Conservation (phyloP, 2,888 invertebrate genomes). For the Adineta ricciae region DNA sequence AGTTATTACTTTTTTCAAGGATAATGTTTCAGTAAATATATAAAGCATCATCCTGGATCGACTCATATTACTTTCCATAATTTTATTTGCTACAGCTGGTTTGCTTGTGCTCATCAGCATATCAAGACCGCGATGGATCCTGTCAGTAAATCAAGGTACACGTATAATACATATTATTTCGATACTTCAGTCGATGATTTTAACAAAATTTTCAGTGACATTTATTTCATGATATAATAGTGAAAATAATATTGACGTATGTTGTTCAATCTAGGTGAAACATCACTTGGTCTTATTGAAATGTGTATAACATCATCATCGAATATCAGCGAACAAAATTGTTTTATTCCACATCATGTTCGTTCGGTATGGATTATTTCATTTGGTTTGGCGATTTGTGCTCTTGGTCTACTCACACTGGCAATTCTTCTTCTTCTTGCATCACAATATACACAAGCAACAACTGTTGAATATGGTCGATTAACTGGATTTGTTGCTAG, state of each 20-base stretch:
- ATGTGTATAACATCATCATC: neutral
- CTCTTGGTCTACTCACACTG: neutral
- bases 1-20: too few species aligned
- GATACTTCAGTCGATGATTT: too few species aligned
- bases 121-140: neutral
- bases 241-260: neutral
- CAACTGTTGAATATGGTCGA: neutral
- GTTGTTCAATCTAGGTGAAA: neutral
- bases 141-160: neutral
- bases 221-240: too few species aligned
- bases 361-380: neutral
- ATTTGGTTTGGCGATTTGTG: neutral
- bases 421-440: neutral
- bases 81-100: neutral
- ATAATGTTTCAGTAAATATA: neutral
- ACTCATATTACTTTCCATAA: neutral
- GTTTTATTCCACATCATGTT: neutral
- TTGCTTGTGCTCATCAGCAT: neutral
- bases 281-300: conserved; percentile 4
- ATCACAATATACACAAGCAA: neutral
- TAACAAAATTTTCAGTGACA: too few species aligned
- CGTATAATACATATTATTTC: too few species aligned
- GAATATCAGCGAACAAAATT: neutral
- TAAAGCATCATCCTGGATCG: neutral
- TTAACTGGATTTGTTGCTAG: conserved; percentile 3